Base-by-base conservation (phyloP, 2,113 vertebrate genomes). In the Pterophyllum scalare region DNA sequence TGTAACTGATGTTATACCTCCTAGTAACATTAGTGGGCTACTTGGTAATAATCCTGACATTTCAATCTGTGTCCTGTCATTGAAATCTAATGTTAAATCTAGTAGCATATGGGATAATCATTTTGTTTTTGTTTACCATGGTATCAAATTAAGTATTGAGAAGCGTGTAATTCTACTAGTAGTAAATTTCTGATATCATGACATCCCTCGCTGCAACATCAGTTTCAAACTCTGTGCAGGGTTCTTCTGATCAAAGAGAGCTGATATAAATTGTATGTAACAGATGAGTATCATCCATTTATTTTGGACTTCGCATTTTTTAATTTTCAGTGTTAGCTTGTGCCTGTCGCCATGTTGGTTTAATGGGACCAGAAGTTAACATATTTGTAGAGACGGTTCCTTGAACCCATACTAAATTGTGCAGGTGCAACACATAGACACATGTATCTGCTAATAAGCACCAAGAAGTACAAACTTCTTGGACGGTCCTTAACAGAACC, bases 381-480 rank as follows among this genome's bases (percentile, higher is more conserved):
- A 67, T 46, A 67, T 46, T 67, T 46, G 35, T 38, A 38, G 40
- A 46, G 14, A 38, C 0, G 9, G 7, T 2, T 38, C 2, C 35
- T 3, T 10, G 9, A 8, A 38, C 8, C 35, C 35, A 38, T 38
- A 38, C 8, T 38, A 38, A 38, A 38, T 3, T 38, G 35, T 38
- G 10, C 1, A 9, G 35, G 35, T 46, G 43, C 43, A 14, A 46
- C 13, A 49, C 0, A 72, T 15, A 49, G 9, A 7, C 40, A 49
- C 46, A 49, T 1, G 40, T 12, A 13, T 70, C 65, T 31, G 17
- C 24, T 72, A 72, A 52, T 31, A 31, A n/a, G 24, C 20, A 43
- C 43, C 0, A 1, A 20, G 65, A 72, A 70, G 49, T 24, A 52
- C 0, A 20, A 49, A 31, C 43, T 0, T 72, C 24, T 28, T 49